Percentiles rank a stretch among this genome's conserved stretches.
Evolutionary conservation across 2,888 invertebrate genomes (phyloP).

Genomic region (Miltochrista miniata): DNA sequence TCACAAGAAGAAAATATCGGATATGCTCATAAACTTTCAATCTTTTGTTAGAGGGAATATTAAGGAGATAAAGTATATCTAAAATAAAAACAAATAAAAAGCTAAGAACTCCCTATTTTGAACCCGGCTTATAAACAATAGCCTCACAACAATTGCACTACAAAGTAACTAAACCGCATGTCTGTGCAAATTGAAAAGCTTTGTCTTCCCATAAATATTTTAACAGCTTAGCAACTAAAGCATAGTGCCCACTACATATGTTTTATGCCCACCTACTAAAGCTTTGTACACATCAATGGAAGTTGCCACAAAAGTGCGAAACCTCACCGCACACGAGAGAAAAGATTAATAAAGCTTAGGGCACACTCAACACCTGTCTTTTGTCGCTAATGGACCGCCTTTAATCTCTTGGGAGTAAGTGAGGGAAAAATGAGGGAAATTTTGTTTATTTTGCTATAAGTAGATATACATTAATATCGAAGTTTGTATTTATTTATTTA

Average conservation of each 20-base stretch:
- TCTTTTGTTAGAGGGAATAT: too few species aligned
- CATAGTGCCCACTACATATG: too few species aligned
- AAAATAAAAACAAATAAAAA: too few species aligned
- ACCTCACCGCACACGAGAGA: slow-evolving; percentile 59
- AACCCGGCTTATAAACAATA: too few species aligned
- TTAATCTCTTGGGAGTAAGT: slow-evolving; percentile 56
- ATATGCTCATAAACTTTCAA: too few species aligned
- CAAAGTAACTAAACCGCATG: slow-evolving; percentile 14
- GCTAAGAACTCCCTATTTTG: too few species aligned
- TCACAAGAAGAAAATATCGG: too few species aligned
- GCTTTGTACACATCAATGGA: slow-evolving; percentile 66
- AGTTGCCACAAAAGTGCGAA: slow-evolving; percentile 75
- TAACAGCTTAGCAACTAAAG: slow-evolving; percentile 26
- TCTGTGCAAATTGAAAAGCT: slow-evolving; percentile 25
- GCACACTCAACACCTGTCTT: slow-evolving; percentile 78
- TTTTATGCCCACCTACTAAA: slow-evolving; percentile 18
- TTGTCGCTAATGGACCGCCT: slow-evolving; percentile 78
- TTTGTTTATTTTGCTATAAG: slow-evolving; percentile 13
- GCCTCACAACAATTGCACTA: neutral
- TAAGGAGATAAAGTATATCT: too few species aligned
- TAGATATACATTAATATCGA: neutral
- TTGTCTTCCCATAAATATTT: slow-evolving; percentile 23
- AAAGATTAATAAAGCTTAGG: slow-evolving; percentile 83
- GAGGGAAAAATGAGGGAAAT: slow-evolving; percentile 44
- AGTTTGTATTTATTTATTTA: neutral